phyloP scores from a whole-genome alignment of 2,797 vertebrate genomes.

The Numenius phaeopus region DNA sequence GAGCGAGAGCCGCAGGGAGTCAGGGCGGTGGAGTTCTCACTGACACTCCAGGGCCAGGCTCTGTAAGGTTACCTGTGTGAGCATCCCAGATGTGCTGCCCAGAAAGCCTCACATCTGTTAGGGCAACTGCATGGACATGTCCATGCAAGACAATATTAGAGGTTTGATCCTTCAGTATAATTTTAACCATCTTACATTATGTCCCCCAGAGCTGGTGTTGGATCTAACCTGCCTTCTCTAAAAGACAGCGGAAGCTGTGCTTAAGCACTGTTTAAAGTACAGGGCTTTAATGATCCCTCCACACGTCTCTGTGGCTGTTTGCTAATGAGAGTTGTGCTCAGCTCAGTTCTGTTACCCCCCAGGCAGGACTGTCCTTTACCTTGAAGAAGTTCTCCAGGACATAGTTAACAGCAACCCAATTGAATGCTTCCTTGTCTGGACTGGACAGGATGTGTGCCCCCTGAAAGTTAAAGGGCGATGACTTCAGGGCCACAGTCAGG shows the following conservation, averaged over 20 bases:
- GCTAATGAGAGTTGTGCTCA: background rate
- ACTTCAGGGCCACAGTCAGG: conserved; percentile 73
- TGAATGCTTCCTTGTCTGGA: conserved; percentile 80
- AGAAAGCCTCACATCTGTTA: background rate
- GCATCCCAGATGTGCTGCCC: background rate
- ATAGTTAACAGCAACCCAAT: conserved; percentile 87
- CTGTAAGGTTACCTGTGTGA: accelerated
- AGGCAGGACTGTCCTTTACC: conserved; percentile 65
- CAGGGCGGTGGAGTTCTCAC: background rate
- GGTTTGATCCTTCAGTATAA: background rate
- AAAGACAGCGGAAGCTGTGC: background rate
- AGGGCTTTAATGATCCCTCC: background rate
- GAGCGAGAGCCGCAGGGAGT: background rate
- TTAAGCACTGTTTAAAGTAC: background rate
- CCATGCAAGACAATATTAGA: background rate
- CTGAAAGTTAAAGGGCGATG: conserved; percentile 82
- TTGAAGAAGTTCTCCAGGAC: conserved; percentile 86
- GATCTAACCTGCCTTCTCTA: background rate
- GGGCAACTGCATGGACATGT: background rate
- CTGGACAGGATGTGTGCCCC: conserved; percentile 81
- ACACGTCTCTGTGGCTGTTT: background rate
- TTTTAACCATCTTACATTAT: background rate
- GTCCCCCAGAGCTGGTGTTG: background rate
- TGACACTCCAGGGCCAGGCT: background rate
- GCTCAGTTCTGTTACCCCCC: background rate